Evolutionary conservation across 2,888 invertebrate genomes (phyloP), one percentile per base, ranked within the genome.

Genomic region (Tupiocoris notatus): DNA sequence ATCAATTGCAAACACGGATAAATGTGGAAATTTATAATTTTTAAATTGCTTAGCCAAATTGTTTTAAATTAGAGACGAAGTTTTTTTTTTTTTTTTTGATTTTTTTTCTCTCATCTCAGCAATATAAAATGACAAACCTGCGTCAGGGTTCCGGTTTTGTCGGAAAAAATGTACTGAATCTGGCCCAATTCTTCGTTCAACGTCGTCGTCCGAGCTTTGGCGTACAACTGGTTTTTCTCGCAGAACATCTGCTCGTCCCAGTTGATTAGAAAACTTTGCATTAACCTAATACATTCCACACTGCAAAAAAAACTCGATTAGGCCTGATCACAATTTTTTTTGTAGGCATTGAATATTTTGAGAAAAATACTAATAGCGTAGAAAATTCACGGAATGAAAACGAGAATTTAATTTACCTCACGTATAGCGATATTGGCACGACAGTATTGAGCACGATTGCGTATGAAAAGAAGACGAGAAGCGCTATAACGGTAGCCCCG

Each of bases 201-300:
- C 25, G 98, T 98, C 24, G 99, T 98, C 67, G 98, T 99, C 81
- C 98, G 88, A 76, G 98, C 96, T 86, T 94, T 95, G 79, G 98
- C 98, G 81, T 94, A 91, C 58, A 95, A 95, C 81, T 94, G 92
- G 81, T 91, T 91, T 84, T 92, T 91, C 81, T 92, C 93, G 84
- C 96, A 92, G 86, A 92, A 96, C 98, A 99, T 99, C 86, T 97
- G 92, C 83, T 94, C 92, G 86, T 99, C 99, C 96, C 97, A 98
- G 87, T 99, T 98, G 83, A 99, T 99, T 84, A 96, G 91, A 86
- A 97, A 94, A 86, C 98, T 98, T 86, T 99, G 98, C 83, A 93
- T 93, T 85, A 99, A 95, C 83, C 99, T 92, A 84, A 99, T 98
- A 79, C 99, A 92, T 89, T 95, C 89, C 21, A 90, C 88, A 84